phyloP scores from a whole-genome alignment of 2,888 invertebrate genomes.

The Acanthosoma haemorrhoidale region DNA sequence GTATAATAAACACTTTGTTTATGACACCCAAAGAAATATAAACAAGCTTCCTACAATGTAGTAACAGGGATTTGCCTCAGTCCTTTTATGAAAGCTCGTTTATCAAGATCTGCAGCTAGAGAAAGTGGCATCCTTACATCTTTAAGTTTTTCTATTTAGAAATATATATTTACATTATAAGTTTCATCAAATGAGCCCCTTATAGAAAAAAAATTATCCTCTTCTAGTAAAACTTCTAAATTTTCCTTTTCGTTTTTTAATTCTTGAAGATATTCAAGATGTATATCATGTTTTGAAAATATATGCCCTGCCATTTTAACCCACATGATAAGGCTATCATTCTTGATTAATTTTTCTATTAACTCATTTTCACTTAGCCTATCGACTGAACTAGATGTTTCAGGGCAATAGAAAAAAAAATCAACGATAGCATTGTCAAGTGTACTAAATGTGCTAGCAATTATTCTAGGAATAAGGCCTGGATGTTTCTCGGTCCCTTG shows the following conservation, averaged over 20 bases:
- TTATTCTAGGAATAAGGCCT: conserved; percentile 60
- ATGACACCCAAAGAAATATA: conserved; percentile 69
- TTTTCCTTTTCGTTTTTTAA: background rate
- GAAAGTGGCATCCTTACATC: conserved; percentile 50
- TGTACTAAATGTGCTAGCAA: conserved; percentile 49
- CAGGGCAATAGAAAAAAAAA: background rate
- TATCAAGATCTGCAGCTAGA: conserved; percentile 54
- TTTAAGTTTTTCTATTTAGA: conserved; percentile 56
- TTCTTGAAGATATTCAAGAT: background rate
- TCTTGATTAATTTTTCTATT: background rate
- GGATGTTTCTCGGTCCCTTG: conserved; percentile 57
- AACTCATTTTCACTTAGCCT: conserved; percentile 1
- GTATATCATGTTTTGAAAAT: too few species aligned
- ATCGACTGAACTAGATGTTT: conserved; percentile 10
- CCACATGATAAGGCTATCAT: too few species aligned
- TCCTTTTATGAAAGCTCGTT: conserved; percentile 50
- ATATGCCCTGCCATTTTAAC: too few species aligned
- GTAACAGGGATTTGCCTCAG: conserved; percentile 60
- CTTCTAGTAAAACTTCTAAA: background rate
- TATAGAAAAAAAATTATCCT: conserved; percentile 49
- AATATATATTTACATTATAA: conserved; percentile 85
- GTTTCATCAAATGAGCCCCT: conserved; percentile 89
- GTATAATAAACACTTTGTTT: conserved; percentile 73
- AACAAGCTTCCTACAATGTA: conserved; percentile 70
- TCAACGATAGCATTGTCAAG: conserved; percentile 11